Conservation (phyloP, 2,113 vertebrate species). For the Muntiacus muntjak region DNA sequence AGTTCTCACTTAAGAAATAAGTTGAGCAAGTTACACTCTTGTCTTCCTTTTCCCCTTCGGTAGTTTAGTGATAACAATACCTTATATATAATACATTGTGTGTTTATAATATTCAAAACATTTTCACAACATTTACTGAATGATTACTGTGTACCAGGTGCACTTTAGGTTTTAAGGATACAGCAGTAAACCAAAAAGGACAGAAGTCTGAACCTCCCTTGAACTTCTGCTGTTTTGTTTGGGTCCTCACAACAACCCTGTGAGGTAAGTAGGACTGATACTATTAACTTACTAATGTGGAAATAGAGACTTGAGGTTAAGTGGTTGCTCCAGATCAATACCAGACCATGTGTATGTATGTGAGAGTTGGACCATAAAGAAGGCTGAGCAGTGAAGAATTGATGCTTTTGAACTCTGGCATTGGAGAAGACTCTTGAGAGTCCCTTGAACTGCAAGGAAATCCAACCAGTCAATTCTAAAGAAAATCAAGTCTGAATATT, state of each 20-base stretch:
- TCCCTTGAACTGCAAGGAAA: not conserved
- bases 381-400: not conserved
- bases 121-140: not conserved
- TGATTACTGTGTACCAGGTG: not conserved
- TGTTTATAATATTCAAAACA: not conserved
- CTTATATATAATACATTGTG: not conserved
- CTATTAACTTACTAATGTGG: not conserved
- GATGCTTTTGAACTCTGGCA: not conserved
- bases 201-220: not conserved
- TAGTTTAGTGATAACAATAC: not conserved
- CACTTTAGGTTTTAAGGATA: not conserved
- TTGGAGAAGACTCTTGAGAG: not conserved
- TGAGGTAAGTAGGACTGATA: not conserved
- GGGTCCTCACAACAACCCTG: not conserved
- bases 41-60: not conserved
- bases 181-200: not conserved
- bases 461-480: not conserved
- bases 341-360: not conserved
- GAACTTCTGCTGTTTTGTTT: not conserved
- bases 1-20: conserved; percentile 4
- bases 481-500: not conserved
- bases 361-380: not conserved
- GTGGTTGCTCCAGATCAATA: not conserved
- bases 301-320: not conserved
- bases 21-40: not conserved